phyloP scores from a whole-genome alignment of 2,888 invertebrate genomes.

The Cantharis rufa region DNA sequence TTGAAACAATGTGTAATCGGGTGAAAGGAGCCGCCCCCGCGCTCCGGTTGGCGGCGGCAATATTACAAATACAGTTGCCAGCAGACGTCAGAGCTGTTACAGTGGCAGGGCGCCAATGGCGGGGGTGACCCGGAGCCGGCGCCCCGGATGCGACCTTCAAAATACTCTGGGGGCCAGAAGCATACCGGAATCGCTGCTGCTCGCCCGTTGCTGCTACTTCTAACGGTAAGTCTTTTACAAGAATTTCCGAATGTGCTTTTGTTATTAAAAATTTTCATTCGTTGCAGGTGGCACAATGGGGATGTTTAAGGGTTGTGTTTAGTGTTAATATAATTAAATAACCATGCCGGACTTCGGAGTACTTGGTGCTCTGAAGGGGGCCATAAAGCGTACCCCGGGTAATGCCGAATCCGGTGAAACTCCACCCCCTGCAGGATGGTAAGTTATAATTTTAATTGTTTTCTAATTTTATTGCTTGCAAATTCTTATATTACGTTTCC shows the following conservation, averaged over 20 bases:
- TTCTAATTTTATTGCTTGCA: neutral
- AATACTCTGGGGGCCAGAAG: constrained; percentile 53
- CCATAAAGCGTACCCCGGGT: constrained; percentile 10
- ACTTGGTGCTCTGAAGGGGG: constrained; percentile 39
- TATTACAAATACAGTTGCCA: constrained; percentile 47
- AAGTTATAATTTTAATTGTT: constrained; percentile 8
- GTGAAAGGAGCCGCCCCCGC: constrained; percentile 37
- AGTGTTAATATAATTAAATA: constrained; percentile 22
- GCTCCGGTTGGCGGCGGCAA: constrained; percentile 40
- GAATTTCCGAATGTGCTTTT: neutral
- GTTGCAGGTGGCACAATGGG: constrained; percentile 27
- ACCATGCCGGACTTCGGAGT: constrained; percentile 46
- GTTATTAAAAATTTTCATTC: neutral
- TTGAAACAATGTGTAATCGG: constrained; percentile 52
- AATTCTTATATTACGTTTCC: neutral
- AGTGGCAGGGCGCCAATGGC: constrained; percentile 57
- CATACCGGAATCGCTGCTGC: constrained; percentile 44
- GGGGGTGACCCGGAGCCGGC: constrained; percentile 59
- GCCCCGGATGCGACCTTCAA: constrained; percentile 61
- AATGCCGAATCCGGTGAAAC: constrained; percentile 8
- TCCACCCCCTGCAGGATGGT: constrained; percentile 20
- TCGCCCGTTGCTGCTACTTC: constrained; percentile 37
- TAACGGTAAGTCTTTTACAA: constrained; percentile 35
- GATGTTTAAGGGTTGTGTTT: constrained; percentile 19
- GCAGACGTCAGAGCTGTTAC: constrained; percentile 46